Percentiles rank a stretch among this genome's conserved stretches.
phyloP scores from a whole-genome alignment of 2,888 invertebrate genomes.

The Platycheirus albimanus region DNA sequence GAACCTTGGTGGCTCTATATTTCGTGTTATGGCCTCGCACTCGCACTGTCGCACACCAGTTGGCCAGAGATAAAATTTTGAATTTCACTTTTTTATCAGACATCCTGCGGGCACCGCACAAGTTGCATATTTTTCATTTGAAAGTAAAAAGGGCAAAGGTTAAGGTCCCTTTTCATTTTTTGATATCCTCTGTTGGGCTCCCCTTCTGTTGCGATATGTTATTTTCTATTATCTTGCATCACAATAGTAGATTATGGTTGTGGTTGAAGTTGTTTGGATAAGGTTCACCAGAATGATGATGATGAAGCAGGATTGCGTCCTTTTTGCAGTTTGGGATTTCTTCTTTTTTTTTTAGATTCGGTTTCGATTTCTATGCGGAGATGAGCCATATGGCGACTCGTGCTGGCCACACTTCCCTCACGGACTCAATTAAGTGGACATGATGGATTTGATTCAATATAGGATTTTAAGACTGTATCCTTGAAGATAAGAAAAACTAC shows the following conservation, averaged over 20 bases:
- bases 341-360: too few species aligned
- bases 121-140: conserved; percentile 55
- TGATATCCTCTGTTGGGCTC: conserved; percentile 8
- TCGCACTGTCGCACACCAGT: conserved; percentile 54
- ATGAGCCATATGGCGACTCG: conserved; percentile 70
- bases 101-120: conserved; percentile 34
- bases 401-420: conserved; percentile 64
- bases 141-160: conserved; percentile 72
- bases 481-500: conserved; percentile 46
- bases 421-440: conserved; percentile 72
- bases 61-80: conserved; percentile 61
- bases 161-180: conserved; percentile 41
- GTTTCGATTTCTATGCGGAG: conserved; percentile 50
- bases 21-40: conserved; percentile 13
- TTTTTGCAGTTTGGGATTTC: conserved; percentile 70
- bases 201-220: conserved; percentile 63
- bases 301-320: conserved; percentile 47
- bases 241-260: conserved; percentile 44
- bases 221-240: conserved; percentile 35
- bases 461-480: conserved; percentile 47
- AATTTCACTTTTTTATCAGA: conserved; percentile 69
- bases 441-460: conserved; percentile 61
- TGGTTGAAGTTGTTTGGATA: conserved; percentile 65
- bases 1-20: conserved; percentile 24
- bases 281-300: conserved; percentile 58